These are phyloP conservation scores for Ophraella communa DNA, from an alignment of 2,888 invertebrate species.

Conservation along the genomic window DNA sequence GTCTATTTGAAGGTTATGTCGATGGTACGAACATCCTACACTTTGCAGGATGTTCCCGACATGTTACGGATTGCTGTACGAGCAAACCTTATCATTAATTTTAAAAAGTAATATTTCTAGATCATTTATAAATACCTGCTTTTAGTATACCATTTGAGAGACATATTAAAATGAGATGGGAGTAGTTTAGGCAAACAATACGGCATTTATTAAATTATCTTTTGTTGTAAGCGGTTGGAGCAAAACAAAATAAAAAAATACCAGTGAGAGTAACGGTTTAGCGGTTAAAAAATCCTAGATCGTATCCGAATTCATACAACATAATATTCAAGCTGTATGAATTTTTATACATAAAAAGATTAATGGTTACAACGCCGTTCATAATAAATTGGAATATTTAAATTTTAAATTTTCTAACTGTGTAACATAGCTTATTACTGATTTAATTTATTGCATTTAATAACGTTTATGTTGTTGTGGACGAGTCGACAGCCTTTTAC, in stretches of 20 bases:
- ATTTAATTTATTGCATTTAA: slow-evolving; percentile 4
- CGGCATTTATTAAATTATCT: neutral
- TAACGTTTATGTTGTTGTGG: slow-evolving; percentile 1
- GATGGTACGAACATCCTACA: no score
- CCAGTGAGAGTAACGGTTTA: neutral
- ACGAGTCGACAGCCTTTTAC: neutral
- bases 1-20: no score
- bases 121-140: no score
- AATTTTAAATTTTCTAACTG: slow-evolving; percentile 9
- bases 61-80: no score
- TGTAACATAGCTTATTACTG: neutral
- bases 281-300: neutral
- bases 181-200: neutral
- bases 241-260: neutral
- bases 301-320: neutral
- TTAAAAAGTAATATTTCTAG: no score
- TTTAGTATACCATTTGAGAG: no score
- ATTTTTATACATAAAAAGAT: neutral
- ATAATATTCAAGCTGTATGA: neutral
- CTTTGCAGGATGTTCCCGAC: no score
- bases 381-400: slow-evolving; percentile 4
- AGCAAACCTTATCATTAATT: no score
- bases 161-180: no score
- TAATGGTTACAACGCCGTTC: neutral
- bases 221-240: neutral